Conservation (phyloP, 53 echinoderm and acorn worm species). For the Holothuria scabra region DNA sequence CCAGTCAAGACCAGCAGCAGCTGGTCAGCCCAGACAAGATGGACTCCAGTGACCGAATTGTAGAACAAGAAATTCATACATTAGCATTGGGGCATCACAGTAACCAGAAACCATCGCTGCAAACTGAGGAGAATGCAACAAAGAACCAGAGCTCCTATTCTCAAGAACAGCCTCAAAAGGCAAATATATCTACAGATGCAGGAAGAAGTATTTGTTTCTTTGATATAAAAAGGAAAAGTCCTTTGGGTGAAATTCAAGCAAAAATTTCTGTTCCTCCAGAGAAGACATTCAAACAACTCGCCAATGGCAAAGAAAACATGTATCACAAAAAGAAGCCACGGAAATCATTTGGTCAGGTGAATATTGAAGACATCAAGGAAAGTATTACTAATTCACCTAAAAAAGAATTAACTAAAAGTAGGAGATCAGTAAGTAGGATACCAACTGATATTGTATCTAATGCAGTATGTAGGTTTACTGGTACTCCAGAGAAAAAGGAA, state of each 20-base stretch:
- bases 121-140: too few relatives aligned
- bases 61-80: too few relatives aligned
- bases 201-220: background rate
- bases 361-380: conserved; percentile 37
- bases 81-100: too few relatives aligned
- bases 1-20: too few relatives aligned
- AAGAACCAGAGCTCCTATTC: too few relatives aligned
- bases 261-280: background rate
- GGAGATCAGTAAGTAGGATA: conserved; percentile 76
- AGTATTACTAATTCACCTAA: conserved; percentile 31
- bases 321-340: conserved; percentile 4
- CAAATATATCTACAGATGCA: too few relatives aligned
- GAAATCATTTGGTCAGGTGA: conserved; percentile 29
- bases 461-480: conserved; percentile 66
- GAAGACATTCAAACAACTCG: background rate
- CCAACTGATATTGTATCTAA: conserved; percentile 78
- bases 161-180: too few relatives aligned
- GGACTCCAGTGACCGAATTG: too few relatives aligned
- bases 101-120: too few relatives aligned
- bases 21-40: too few relatives aligned
- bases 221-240: background rate
- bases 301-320: background rate
- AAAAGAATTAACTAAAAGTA: conserved; percentile 61
- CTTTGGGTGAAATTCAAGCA: background rate
- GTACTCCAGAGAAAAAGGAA: conserved; percentile 7